Evolutionary conservation across 1,140 invertebrate genomes (phyloP), one percentile per base, ranked within the genome.

Genomic region (Chymomyza costata): DNA sequence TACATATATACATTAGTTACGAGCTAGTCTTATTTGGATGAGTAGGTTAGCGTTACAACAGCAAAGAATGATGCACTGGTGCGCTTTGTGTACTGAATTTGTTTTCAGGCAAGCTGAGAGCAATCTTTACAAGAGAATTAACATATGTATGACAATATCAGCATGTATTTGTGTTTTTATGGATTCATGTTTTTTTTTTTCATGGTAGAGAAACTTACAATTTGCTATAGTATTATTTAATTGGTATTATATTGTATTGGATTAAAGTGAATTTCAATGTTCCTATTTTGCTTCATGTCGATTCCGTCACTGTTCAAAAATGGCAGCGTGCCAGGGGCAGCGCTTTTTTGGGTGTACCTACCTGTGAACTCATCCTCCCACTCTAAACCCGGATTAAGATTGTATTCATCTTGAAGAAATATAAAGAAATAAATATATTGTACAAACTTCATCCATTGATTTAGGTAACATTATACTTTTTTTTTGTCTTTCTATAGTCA

Each of bases 281-380:
- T 85, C 83, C 83, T 85, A 85, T 85, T 85, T 85, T 85, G 83
- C 73, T 83, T 85, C 83, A 85, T 85, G 83, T 85, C 83, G 83
- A 71, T 84, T 82, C 67, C 81, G 64, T 68, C 63, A 80, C 80
- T 85, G 83, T 65, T 65, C 30, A 32, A 35, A 38, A 44, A 65
- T 76, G 85, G 85, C 71, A n/a, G 84, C 21, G 18, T 32, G 47
- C 21, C 30, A 28, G 43, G 28, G 6, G 31, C 34, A 21, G 16
- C 25, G 48, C 58, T 32, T 47, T 30, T 56, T 84, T 87, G 88
- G 88, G 67, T 80, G 71, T 90, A 95, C 94, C 93, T 97, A 97
- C 95, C 95, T 97, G 95, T 95, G 89, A 98, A 98, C 90, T 99
- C 96, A 95, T 98, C 96, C 92, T 99, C 97, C 96, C 97, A 99